Conservation (phyloP, 2,888 invertebrate genomes). For the Lutraria lutraria region DNA sequence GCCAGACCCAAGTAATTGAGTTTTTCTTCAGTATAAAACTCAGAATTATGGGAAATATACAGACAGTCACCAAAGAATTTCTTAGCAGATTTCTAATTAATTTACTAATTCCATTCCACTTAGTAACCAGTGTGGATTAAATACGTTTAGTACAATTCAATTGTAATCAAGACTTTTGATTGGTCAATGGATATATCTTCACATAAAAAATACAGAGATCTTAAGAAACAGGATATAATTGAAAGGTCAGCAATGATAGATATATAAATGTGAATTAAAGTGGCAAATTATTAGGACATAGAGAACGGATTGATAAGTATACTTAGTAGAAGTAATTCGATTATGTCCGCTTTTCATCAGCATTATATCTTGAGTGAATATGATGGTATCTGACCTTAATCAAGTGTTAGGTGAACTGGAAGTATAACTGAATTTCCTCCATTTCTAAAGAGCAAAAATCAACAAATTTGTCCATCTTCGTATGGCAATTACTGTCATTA, state of each 20-base stretch:
- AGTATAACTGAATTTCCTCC: too few species aligned
- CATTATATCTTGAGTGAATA: not conserved
- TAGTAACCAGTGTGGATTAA: not conserved
- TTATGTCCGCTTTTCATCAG: not conserved
- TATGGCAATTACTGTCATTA: too few species aligned
- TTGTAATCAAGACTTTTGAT: not conserved
- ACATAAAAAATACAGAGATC: not conserved
- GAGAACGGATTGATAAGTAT: not conserved
- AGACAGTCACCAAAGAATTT: not conserved
- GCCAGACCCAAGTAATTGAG: slow-evolving; percentile 15
- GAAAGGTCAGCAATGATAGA: not conserved
- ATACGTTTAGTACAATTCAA: not conserved
- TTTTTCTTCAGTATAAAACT: not conserved
- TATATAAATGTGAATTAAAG: not conserved
- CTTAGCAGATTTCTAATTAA: slow-evolving; percentile 8
- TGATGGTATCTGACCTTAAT: too few species aligned
- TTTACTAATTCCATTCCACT: not conserved
- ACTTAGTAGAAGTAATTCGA: not conserved
- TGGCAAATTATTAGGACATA: not conserved
- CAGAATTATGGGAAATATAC: not conserved
- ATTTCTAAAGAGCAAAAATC: too few species aligned
- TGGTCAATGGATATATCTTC: not conserved
- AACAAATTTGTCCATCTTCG: too few species aligned
- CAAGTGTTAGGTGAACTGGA: too few species aligned
- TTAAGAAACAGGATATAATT: not conserved